phyloP scores from a whole-genome alignment of 2,113 vertebrate species.

The Coregonus clupeaformis region DNA sequence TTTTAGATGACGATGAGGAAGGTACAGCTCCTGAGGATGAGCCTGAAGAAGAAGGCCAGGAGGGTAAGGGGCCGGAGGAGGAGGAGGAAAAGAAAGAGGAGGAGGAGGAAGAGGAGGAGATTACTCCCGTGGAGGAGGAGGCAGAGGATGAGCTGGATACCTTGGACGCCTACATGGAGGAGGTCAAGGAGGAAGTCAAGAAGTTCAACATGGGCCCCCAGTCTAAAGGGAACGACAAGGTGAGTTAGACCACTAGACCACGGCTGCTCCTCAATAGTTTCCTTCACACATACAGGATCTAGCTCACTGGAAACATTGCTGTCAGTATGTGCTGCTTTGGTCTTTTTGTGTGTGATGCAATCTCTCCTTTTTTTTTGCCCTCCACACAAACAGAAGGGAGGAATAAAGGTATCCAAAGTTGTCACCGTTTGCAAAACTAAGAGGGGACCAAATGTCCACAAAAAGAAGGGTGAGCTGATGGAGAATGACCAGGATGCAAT shows the following conservation, averaged over 20 bases:
- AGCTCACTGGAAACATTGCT: too few species aligned
- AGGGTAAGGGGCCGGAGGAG: constrained; percentile 87
- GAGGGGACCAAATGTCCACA: constrained; percentile 84
- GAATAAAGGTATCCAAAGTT: constrained; percentile 91
- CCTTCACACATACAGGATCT: neutral
- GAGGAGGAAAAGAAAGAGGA: constrained; percentile 70
- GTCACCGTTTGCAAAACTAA: constrained; percentile 94
- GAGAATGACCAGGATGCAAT: constrained; percentile 99
- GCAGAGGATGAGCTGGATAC: constrained; percentile 90
- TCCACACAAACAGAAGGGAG: constrained; percentile 79
- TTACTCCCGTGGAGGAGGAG: constrained; percentile 76
- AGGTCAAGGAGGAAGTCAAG: constrained; percentile 98
- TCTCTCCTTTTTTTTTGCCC: too few species aligned
- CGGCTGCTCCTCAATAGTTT: neutral
- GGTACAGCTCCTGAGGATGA: constrained; percentile 58
- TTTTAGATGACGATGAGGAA: constrained; percentile 76
- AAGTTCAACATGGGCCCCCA: constrained; percentile 94
- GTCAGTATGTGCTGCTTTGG: too few species aligned
- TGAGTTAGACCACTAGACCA: constrained; percentile 47
- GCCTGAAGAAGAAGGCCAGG: constrained; percentile 89
- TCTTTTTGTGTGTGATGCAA: too few species aligned
- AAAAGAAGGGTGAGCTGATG: constrained; percentile 99
- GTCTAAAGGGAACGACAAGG: constrained; percentile 93
- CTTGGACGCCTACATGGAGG: constrained; percentile 98
- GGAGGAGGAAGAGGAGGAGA: constrained; percentile 55